phyloP scores from a whole-genome alignment of 2,888 invertebrate genomes.

The Lagria hirta region DNA sequence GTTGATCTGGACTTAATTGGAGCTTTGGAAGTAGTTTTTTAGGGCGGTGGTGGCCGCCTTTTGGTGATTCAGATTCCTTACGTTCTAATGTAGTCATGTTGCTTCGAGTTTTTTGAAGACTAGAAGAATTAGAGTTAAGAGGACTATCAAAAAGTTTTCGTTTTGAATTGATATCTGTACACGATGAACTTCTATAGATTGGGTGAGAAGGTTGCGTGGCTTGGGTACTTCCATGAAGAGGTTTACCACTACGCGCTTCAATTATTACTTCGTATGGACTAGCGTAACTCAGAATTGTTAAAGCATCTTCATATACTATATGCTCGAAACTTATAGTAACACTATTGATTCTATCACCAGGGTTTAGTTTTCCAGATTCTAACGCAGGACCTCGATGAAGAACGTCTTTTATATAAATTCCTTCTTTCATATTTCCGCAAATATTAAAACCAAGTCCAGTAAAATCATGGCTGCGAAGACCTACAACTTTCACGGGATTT shows the following conservation, averaged over 20 bases:
- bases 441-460: conserved; percentile 86
- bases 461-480: conserved; percentile 82
- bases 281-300: conserved; percentile 86
- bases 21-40: conserved; percentile 34
- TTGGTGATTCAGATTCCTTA: conserved; percentile 45
- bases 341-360: conserved; percentile 87
- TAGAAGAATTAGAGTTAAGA: conserved; percentile 53
- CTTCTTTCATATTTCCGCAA: conserved; percentile 87
- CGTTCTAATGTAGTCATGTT: conserved; percentile 50
- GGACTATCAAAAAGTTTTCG: conserved; percentile 51
- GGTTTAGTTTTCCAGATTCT: conserved; percentile 77
- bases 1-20: conserved; percentile 41
- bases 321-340: conserved; percentile 85
- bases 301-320: conserved; percentile 87
- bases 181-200: conserved; percentile 75
- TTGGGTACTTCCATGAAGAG: conserved; percentile 36
- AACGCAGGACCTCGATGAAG: conserved; percentile 85
- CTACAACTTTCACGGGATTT: conserved; percentile 64
- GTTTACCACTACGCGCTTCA: conserved; percentile 65
- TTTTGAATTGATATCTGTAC: conserved; percentile 65
- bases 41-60: conserved; percentile 26
- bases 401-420: conserved; percentile 85
- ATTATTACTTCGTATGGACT: conserved; percentile 87
- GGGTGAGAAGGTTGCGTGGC: conserved; percentile 71
- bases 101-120: conserved; percentile 48